Percentiles rank a stretch among this genome's conserved stretches.
Conservation (phyloP, 1,140 invertebrate species). For the Bombus fervidus region DNA sequence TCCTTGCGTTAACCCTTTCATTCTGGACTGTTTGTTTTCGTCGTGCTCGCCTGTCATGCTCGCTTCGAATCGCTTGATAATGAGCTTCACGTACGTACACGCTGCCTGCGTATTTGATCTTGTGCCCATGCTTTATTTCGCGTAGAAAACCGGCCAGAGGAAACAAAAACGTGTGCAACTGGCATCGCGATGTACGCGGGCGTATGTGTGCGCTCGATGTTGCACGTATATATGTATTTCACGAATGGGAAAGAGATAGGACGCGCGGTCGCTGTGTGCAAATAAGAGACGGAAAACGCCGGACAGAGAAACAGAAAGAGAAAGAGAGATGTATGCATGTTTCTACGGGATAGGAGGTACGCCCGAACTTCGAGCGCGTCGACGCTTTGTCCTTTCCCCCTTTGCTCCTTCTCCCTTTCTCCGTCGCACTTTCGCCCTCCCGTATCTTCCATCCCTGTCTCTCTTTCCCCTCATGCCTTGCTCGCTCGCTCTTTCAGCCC, state of each 20-base stretch:
- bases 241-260: conserved; percentile 17
- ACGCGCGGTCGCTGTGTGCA: not conserved
- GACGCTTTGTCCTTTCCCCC: conserved; percentile 48
- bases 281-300: not conserved
- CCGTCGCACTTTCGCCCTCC: conserved; percentile 3
- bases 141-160: conserved; percentile 44
- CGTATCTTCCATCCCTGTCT: not conserved
- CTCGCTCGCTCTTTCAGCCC: conserved; percentile 34
- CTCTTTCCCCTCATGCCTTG: not conserved
- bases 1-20: conserved; percentile 41
- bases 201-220: not conserved
- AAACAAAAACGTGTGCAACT: conserved; percentile 31
- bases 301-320: not conserved
- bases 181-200: not conserved
- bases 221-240: conserved; percentile 2
- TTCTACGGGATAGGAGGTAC: conserved; percentile 43
- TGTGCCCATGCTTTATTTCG: conserved; percentile 43
- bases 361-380: conserved; percentile 48
- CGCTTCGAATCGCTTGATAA: conserved; percentile 44
- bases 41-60: conserved; percentile 45
- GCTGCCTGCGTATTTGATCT: conserved; percentile 36
- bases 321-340: conserved; percentile 19
- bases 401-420: conserved; percentile 38
- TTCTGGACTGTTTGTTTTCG: conserved; percentile 54
- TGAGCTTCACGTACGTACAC: conserved; percentile 19